phyloP scores from a whole-genome alignment of 92 coral and sea anemone genomes.

The Phenganax subtilis region DNA sequence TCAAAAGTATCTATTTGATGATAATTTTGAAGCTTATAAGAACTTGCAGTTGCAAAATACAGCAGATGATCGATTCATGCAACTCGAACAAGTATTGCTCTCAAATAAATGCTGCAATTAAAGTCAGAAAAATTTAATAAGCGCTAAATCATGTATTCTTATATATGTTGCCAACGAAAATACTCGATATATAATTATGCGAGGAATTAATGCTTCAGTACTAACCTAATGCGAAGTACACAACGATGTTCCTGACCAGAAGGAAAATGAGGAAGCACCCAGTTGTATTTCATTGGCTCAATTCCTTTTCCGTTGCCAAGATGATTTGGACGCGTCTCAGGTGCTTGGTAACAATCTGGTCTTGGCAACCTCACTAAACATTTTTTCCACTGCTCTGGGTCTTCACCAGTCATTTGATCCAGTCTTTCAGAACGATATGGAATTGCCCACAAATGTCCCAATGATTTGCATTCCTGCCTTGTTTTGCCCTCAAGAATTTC shows the following conservation, averaged over 20 bases:
- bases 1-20: no score
- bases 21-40: no score
- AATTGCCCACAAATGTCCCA: conserved; percentile 52
- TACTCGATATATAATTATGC: no score
- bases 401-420: conserved; percentile 8
- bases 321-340: conserved; percentile 77
- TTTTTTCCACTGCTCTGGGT: conserved; percentile 29
- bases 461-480: conserved; percentile 48
- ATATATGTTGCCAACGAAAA: no score
- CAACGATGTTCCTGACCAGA: conserved; percentile 65
- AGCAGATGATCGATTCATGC: no score
- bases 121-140: no score
- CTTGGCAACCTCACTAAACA: conserved; percentile 64
- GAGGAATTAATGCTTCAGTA: no score
- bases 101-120: no score
- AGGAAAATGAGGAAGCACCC: conserved; percentile 75
- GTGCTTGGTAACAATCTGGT: conserved; percentile 71
- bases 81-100: no score
- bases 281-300: conserved; percentile 65
- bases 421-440: conserved; percentile 55
- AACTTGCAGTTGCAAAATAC: no score
- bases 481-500: conserved; percentile 49
- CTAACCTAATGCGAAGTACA: conserved; percentile 70
- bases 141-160: no score
- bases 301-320: conserved; percentile 92